These are phyloP conservation scores for Zaprionus kolodkinae DNA, from an alignment of 1,140 invertebrate genomes.

Conservation along the genomic window DNA sequence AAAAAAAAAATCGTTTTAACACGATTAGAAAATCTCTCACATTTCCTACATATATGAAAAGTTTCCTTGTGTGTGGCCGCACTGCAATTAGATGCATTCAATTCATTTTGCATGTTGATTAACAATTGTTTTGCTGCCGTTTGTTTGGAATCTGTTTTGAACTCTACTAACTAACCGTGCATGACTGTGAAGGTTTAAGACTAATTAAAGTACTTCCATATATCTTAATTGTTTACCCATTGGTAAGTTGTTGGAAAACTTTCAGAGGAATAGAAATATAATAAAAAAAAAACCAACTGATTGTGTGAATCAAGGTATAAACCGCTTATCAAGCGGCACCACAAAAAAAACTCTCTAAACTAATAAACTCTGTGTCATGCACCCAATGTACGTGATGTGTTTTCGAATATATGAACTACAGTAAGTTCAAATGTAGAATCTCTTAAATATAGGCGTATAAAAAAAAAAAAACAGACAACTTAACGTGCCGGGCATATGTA, in stretches of 20 bases:
- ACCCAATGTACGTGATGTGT: constrained; percentile 49
- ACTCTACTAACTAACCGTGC: constrained; percentile 1
- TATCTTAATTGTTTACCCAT: neutral
- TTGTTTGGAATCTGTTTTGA: constrained; percentile 1
- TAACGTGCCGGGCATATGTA: constrained; percentile 13
- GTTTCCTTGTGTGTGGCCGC: constrained; percentile 10
- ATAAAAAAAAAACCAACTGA: neutral
- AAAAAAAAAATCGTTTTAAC: constrained; percentile 2
- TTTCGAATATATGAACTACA: constrained; percentile 17
- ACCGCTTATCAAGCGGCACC: constrained; percentile 30
- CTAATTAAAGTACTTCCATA: neutral
- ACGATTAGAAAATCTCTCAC: constrained; percentile 25
- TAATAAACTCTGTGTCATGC: constrained; percentile 17
- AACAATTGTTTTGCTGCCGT: constrained; percentile 18
- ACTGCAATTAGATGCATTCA: constrained; percentile 24
- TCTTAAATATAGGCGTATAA: constrained; percentile 12
- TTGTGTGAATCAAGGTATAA: constrained; percentile 11
- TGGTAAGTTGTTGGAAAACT: constrained; percentile 1
- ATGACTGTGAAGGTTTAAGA: neutral
- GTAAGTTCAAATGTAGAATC: constrained; percentile 21
- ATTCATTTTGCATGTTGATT: constrained; percentile 20
- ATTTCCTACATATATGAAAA: constrained; percentile 24
- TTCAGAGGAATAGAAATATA: neutral
- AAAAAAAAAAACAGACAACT: neutral
- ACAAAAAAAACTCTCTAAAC: constrained; percentile 15